A percentile compares a stretch with the other conserved stretches of the same genome.
These are phyloP conservation scores for Drosophila miranda DNA, from an alignment of 1,140 invertebrate genomes.

Conservation along the genomic window DNA sequence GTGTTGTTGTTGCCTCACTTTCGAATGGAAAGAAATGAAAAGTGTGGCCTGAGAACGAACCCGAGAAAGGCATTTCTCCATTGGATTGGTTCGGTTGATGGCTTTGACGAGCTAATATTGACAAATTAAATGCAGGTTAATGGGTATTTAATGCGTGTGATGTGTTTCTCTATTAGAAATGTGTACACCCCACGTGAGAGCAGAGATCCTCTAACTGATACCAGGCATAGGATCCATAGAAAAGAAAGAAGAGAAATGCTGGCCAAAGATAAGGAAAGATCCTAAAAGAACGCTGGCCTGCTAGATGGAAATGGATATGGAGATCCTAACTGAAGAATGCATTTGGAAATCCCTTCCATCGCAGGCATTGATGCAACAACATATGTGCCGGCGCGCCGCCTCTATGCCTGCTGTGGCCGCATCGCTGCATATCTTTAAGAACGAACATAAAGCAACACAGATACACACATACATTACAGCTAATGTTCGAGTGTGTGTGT, in stretches of 20 bases:
- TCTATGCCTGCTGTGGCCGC: slow-evolving; percentile 11
- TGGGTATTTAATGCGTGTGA: slow-evolving; percentile 68
- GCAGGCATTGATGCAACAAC: slow-evolving; percentile 26
- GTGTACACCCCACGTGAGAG: too few species aligned
- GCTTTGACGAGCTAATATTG: slow-evolving; percentile 64
- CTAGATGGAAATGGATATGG: not conserved
- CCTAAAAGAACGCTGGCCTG: too few species aligned
- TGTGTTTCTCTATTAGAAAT: slow-evolving; percentile 25
- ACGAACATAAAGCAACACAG: slow-evolving; percentile 30
- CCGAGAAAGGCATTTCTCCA: slow-evolving; percentile 39
- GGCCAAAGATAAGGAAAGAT: too few species aligned
- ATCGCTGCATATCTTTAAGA: slow-evolving; percentile 34
- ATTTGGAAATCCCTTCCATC: not conserved
- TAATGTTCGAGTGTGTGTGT: slow-evolving; percentile 19
- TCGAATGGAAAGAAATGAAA: slow-evolving; percentile 71
- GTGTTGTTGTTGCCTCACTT: slow-evolving; percentile 58
- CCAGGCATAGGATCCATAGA: too few species aligned
- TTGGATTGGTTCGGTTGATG: slow-evolving; percentile 1
- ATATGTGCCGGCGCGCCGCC: slow-evolving; percentile 25
- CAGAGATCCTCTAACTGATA: too few species aligned
- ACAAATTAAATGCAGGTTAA: slow-evolving; percentile 80
- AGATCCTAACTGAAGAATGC: not conserved
- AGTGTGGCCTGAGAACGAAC: slow-evolving; percentile 69
- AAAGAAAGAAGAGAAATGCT: too few species aligned
- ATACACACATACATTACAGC: slow-evolving; percentile 13